Base-by-base conservation (phyloP, 2,797 vertebrate species). In the Sebastes matsubarae region DNA sequence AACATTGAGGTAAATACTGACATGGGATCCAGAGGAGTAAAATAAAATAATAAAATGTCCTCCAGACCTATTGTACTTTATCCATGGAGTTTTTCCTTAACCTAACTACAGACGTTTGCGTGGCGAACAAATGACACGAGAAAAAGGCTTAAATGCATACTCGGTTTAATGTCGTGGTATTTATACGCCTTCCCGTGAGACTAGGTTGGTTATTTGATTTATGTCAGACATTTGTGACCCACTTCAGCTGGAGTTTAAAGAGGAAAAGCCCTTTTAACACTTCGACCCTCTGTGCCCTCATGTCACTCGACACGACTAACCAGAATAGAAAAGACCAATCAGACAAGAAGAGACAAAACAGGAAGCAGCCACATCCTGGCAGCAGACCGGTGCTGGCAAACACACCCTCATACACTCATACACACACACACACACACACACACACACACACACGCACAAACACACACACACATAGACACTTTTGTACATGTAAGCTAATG, bases 351-450 rank as follows among this genome's bases (percentile, higher is more conserved):
- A 88, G 79, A 79, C 82, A 80, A 72, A 91, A 91, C 90, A 93
- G 91, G 93, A 93, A 90, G 81, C 79, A 72, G 81, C 34, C 30
- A 36, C 63, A 65, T 88, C 85, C 85, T 92, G 16, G 81, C 84
- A 88, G 66, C 66, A 75, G 16, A 54, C 12, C 2, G 42, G 34
- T 6, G 42, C 50, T 57, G 20, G 32, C 81, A 68, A 27, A 73
- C 29, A 67, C 22, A 52, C 8, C 36, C 22, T 29, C 64, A 38
- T 42, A 29, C 27, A 59, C 3, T 3, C 1, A 46, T 8, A 46
- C 16, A 46, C 42, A 46, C 42, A 46, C 42, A 8, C 18, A 20
- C 67, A 61, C 50, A 25, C 27, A 16, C 70, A 20, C 22, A 24
- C 16, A 58, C 4, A 61, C 32, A 42, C 27, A 25, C 70, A 20